These are phyloP conservation scores for Pristionchus japonicus DNA, from an alignment of 2,888 invertebrate genomes.

Conservation along the genomic window DNA sequence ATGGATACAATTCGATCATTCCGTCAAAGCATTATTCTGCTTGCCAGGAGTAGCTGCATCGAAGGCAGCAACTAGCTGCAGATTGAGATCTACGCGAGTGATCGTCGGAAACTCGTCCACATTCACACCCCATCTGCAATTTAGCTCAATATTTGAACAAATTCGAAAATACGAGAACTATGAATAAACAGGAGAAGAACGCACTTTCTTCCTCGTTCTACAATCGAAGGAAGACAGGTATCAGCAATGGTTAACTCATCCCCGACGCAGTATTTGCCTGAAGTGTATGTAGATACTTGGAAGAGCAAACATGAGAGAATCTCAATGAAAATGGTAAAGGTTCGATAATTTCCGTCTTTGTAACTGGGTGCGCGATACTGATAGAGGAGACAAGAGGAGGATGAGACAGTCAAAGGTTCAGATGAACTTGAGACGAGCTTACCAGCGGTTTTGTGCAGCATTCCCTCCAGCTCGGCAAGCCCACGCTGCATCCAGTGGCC, in stretches of 20 bases:
- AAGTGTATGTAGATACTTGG: too few relatives aligned
- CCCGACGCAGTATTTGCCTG: neutral
- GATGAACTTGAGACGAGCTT: too few relatives aligned
- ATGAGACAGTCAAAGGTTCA: too few relatives aligned
- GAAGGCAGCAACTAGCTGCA: neutral
- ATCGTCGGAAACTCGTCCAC: neutral
- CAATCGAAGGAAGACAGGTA: neutral
- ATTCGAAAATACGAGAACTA: too few relatives aligned
- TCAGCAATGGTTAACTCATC: neutral
- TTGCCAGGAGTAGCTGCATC: neutral
- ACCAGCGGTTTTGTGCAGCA: neutral
- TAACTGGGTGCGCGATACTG: too few relatives aligned
- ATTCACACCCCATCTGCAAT: neutral
- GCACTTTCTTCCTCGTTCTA: neutral
- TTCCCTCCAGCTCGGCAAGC: neutral
- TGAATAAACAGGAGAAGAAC: too few relatives aligned
- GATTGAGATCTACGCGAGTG: neutral
- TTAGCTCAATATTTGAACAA: too few relatives aligned
- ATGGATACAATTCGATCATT: too few relatives aligned
- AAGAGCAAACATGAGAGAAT: too few relatives aligned
- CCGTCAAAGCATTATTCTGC: neutral
- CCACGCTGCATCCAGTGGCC: neutral
- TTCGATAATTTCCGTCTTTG: too few relatives aligned
- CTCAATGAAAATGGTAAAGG: too few relatives aligned
- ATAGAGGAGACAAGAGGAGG: too few relatives aligned